Evolutionary conservation across 2,113 vertebrate genomes (phyloP).

Genomic region (Garra rufa): DNA sequence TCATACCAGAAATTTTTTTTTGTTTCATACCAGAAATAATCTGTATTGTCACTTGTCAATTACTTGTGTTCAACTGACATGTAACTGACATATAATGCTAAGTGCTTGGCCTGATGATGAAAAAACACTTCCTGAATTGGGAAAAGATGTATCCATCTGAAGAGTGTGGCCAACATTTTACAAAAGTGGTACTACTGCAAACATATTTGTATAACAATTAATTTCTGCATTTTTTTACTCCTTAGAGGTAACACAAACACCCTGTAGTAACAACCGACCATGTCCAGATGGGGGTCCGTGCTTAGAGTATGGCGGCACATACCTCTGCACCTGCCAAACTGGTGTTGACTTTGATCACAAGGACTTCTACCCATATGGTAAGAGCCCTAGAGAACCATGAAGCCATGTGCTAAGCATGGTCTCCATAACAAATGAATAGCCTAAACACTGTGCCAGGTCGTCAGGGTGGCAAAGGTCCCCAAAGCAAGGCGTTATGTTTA

Average conservation of each 20-base stretch:
- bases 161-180: background rate
- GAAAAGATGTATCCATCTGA: background rate
- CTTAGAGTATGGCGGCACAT: slow-evolving; percentile 90
- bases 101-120: too few relatives aligned
- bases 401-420: slow-evolving; percentile 8
- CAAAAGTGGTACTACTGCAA: background rate
- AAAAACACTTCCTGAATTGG: too few relatives aligned
- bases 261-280: slow-evolving; percentile 88
- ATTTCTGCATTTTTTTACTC: background rate
- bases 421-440: slow-evolving; percentile 52
- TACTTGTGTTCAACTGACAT: too few relatives aligned
- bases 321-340: slow-evolving; percentile 93
- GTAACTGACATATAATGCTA: too few relatives aligned
- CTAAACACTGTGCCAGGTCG: slow-evolving; percentile 10
- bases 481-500: background rate
- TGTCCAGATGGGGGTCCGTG: slow-evolving; percentile 93
- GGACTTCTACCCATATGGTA: slow-evolving; percentile 82
- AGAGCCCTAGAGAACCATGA: slow-evolving; percentile 55
- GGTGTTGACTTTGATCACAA: slow-evolving; percentile 73
- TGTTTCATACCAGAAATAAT: too few relatives aligned
- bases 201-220: background rate
- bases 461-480: background rate
- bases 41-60: too few relatives aligned
- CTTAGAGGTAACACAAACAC: slow-evolving; percentile 90
- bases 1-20: too few relatives aligned